Evolutionary conservation across 2,113 vertebrate species (phyloP).

Genomic region (Blennius ocellaris): DNA sequence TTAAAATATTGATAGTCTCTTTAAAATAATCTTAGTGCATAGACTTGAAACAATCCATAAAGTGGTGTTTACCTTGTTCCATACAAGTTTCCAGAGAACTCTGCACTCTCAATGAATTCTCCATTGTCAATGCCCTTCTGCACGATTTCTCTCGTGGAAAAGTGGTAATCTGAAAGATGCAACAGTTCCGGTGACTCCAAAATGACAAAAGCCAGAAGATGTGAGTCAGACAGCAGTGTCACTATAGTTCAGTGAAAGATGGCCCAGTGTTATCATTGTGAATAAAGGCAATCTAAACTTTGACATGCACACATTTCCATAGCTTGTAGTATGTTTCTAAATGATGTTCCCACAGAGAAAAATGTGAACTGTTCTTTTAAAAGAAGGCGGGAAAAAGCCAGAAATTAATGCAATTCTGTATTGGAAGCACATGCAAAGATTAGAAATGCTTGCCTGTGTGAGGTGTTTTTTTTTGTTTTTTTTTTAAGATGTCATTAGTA

Average conservation of each 20-base stretch:
- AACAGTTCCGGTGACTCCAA: background rate
- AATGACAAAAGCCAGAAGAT: background rate
- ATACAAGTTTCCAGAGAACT: conserved; percentile 95
- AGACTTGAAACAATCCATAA: no score
- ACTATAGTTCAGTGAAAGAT: background rate
- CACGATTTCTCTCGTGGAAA: conserved; percentile 90
- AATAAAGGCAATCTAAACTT: background rate
- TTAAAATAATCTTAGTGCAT: no score
- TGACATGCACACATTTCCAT: background rate
- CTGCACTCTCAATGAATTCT: conserved; percentile 92
- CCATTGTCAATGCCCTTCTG: conserved; percentile 87
- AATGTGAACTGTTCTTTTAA: background rate
- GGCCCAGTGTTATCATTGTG: background rate
- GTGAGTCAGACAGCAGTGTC: background rate
- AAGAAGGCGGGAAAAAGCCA: background rate
- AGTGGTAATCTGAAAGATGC: conserved; percentile 90
- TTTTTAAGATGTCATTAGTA: conserved; percentile 14
- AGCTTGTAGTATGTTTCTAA: background rate
- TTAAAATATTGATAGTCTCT: no score
- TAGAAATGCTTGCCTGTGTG: conserved; percentile 1
- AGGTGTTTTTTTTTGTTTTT: background rate
- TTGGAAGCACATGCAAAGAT: conserved; percentile 12
- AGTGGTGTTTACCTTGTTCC: conserved; percentile 88
- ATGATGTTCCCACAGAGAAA: background rate
- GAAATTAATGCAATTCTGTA: background rate